Evolutionary conservation across 2,797 vertebrate species (phyloP), one percentile per base, ranked within the genome.

Genomic region (Zenarchopterus dispar): DNA sequence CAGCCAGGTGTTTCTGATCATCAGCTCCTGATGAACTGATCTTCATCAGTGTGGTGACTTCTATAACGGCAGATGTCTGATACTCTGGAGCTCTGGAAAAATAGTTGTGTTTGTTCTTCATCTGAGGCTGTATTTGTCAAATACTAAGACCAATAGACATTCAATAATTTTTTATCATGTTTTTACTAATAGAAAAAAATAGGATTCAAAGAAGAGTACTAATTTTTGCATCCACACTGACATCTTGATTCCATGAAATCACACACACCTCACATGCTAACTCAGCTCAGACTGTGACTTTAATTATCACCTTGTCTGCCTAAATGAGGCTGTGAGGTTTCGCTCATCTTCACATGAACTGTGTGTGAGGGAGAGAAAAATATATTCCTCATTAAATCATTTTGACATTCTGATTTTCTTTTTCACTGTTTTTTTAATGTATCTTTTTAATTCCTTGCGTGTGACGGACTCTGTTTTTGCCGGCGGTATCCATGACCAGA

Each of bases 281-380:
- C 89, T 89, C 93, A 90, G 92, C 89, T 89, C 93, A 90, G 92
- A 91, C 91, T 89, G 94, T 88, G 93, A 94, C 91, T 95, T 95
- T 95, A 95, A 96, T 97, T 96, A 95, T 95, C 95, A 95, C 94
- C 94, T 95, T 95, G 92, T 95, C 94, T 94, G 92, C 87, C 89
- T 87, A 94, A 94, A 95, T 94, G 93, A 95, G 73, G 62, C 67
- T 56, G 7, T 92, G 92, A 95, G 73, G 62, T 65, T 56, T 8
- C 92, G 92, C 93, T 93, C 90, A 94, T 95, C 93, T 93, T 82
- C 91, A 92, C 93, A 90, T 91, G 66, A 63, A 60, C 21, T 47
- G 42, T 58, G 67, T 65, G 43, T 54, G 69, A 66, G 47, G 36
- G 36, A 54, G 18, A 45, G 8, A n/a, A 8, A 66, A 64, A 46